Conservation (phyloP, 2,113 vertebrate species). For the Ornithorhynchus anatinus region DNA sequence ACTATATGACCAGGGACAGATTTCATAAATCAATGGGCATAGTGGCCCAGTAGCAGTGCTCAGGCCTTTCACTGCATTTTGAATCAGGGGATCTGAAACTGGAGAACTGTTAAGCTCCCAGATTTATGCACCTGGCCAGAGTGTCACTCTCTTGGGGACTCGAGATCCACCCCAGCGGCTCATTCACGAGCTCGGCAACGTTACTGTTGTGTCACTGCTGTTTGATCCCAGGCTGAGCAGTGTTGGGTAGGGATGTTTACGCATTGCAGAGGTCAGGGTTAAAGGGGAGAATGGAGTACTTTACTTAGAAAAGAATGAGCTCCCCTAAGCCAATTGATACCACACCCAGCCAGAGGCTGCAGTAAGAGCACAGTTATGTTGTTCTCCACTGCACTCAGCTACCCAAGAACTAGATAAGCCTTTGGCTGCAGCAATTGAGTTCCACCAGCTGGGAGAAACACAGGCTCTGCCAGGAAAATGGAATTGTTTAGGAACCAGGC, state of each 20-base stretch:
- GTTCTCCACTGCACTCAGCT: neutral
- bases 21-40: accelerated
- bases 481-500: neutral
- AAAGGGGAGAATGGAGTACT: neutral
- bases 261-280: neutral
- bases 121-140: accelerated
- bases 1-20: neutral
- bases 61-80: accelerated
- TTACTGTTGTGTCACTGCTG: neutral
- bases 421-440: neutral
- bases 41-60: accelerated
- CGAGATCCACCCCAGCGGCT: accelerated
- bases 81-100: neutral
- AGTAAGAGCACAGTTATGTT: neutral
- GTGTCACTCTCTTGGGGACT: neutral
- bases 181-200: neutral
- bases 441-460: neutral
- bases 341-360: neutral
- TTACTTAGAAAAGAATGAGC: neutral
- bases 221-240: accelerated
- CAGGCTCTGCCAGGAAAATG: neutral
- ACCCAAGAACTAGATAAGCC: neutral
- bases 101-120: neutral
- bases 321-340: neutral
- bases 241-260: neutral